phyloP scores from a whole-genome alignment of 2,888 invertebrate species.

The Trissonchulus latispiculum region DNA sequence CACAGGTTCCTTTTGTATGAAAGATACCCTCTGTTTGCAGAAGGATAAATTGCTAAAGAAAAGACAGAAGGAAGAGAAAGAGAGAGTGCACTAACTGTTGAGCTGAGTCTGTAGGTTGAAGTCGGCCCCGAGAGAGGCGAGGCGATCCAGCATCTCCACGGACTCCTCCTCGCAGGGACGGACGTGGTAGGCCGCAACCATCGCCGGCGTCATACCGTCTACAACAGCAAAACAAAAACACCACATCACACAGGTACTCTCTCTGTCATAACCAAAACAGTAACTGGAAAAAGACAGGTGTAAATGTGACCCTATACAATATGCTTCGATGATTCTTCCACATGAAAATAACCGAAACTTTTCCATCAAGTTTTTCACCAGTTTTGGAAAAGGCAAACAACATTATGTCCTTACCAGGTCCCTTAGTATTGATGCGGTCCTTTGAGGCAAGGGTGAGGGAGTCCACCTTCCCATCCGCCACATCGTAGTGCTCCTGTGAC shows the following conservation, averaged over 20 bases:
- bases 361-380: too few relatives aligned
- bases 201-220: slow-evolving; percentile 20
- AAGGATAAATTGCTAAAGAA: too few relatives aligned
- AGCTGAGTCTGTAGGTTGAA: slow-evolving; percentile 1
- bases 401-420: slow-evolving; percentile 18
- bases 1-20: too few relatives aligned
- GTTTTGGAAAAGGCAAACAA: too few relatives aligned
- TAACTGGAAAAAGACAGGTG: too few relatives aligned
- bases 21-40: too few relatives aligned
- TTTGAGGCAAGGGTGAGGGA: neutral
- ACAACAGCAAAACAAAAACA: too few relatives aligned
- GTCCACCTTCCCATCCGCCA: slow-evolving; percentile 7
- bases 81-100: neutral
- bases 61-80: neutral
- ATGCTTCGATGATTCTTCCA: too few relatives aligned
- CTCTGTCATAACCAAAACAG: too few relatives aligned
- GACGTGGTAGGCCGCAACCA: slow-evolving; percentile 18
- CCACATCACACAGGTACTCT: too few relatives aligned
- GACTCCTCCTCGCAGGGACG: neutral
- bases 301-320: too few relatives aligned
- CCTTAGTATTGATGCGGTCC: slow-evolving; percentile 12
- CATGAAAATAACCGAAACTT: too few relatives aligned
- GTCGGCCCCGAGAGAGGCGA: slow-evolving; percentile 14
- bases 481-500: slow-evolving; percentile 15
- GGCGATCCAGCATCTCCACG: neutral